Evolutionary conservation across 2,113 vertebrate genomes (phyloP).

Genomic region (Tachysurus fulvidraco): DNA sequence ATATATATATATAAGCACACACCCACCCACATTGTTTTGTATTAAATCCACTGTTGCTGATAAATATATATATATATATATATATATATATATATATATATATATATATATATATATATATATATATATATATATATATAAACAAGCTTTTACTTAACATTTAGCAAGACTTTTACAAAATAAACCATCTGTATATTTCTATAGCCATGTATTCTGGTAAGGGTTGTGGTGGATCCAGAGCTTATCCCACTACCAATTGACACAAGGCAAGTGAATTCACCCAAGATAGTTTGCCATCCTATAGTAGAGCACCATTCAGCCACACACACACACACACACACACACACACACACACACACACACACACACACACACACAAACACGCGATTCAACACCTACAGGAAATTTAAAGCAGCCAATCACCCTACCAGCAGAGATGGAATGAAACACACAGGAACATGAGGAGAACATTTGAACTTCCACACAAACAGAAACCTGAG

Average conservation of each 20-base stretch:
- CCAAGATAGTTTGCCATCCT: not conserved
- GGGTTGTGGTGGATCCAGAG: not conserved
- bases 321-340: too few relatives aligned
- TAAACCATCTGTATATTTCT: not conserved
- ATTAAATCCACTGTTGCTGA: too few relatives aligned
- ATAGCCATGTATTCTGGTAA: not conserved
- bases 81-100: too few relatives aligned
- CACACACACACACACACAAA: too few relatives aligned
- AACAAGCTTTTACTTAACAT: conserved; percentile 2
- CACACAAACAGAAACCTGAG: not conserved
- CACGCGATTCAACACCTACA: not conserved
- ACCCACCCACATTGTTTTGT: too few relatives aligned
- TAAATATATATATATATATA: too few relatives aligned
- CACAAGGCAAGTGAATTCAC: not conserved
- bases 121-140: too few relatives aligned
- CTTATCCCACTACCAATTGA: not conserved
- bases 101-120: too few relatives aligned
- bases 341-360: too few relatives aligned
- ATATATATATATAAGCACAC: too few relatives aligned
- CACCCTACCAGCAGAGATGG: not conserved
- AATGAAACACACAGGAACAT: too few relatives aligned
- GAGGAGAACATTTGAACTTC: not conserved
- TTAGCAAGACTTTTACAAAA: too few relatives aligned
- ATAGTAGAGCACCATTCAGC: not conserved
- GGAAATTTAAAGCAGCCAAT: not conserved